Conservation (phyloP, 2,888 invertebrate genomes). For the Polydrusus cervinus region DNA sequence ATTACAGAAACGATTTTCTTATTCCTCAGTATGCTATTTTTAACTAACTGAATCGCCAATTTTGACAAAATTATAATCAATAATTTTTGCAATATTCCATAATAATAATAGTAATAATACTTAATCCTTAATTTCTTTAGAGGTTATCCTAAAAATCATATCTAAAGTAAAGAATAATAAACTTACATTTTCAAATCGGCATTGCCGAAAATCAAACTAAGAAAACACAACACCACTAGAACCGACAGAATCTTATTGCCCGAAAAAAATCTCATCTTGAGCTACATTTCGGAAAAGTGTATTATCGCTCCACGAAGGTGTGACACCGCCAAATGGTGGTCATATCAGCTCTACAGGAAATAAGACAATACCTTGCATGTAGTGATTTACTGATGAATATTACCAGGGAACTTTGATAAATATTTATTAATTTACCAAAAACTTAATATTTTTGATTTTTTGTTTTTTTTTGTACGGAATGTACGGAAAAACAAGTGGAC, state of each 20-base stretch:
- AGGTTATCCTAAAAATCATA: too few species aligned
- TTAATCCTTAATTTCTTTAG: too few species aligned
- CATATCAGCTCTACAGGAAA: slow-evolving; percentile 24
- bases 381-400: slow-evolving; percentile 1
- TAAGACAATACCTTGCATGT: slow-evolving; percentile 8
- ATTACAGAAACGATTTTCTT: too few species aligned
- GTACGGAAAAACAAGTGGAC: too few species aligned
- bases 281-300: slow-evolving; percentile 58
- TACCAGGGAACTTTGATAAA: slow-evolving; percentile 2
- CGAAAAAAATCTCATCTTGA: slow-evolving; percentile 58
- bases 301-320: slow-evolving; percentile 40
- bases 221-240: slow-evolving; percentile 56
- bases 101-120: too few species aligned
- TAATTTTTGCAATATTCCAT: too few species aligned
- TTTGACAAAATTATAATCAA: too few species aligned
- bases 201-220: slow-evolving; percentile 56
- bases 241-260: slow-evolving; percentile 53
- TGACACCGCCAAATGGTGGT: slow-evolving; percentile 47
- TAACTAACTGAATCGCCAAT: too few species aligned
- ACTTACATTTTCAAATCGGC: slow-evolving; percentile 58
- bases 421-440: too few species aligned
- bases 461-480: too few species aligned
- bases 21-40: too few species aligned
- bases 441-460: too few species aligned
- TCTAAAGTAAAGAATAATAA: slow-evolving; percentile 16